Percentiles rank a stretch among this genome's conserved stretches.
Evolutionary conservation across 1,140 invertebrate species (phyloP).

Genomic region (Cydia fagiglandana): DNA sequence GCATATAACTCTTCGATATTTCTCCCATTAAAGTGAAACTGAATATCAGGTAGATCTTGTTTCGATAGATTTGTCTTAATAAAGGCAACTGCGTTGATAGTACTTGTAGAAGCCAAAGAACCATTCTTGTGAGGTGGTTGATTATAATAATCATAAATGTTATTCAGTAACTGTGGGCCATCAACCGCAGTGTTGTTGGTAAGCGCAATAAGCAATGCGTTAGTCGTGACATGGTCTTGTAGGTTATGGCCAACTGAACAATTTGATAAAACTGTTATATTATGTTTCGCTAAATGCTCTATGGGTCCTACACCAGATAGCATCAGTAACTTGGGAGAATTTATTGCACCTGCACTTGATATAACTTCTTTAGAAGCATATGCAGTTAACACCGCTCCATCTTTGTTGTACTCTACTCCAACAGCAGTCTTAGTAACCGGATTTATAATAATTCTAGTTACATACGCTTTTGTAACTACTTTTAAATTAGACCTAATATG

Average conservation of each 20-base stretch:
- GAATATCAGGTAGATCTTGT: slow-evolving; percentile 82
- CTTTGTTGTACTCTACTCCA: slow-evolving; percentile 83
- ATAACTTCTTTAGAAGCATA: slow-evolving; percentile 86
- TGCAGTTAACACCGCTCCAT: slow-evolving; percentile 79
- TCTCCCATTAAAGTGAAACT: slow-evolving; percentile 81
- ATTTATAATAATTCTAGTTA: slow-evolving; percentile 87
- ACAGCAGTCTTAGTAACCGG: slow-evolving; percentile 82
- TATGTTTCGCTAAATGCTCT: slow-evolving; percentile 79
- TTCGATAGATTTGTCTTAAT: slow-evolving; percentile 77
- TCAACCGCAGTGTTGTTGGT: slow-evolving; percentile 75
- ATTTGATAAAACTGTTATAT: slow-evolving; percentile 82
- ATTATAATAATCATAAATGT: slow-evolving; percentile 77
- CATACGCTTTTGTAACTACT: slow-evolving; percentile 84
- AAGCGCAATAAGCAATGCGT: slow-evolving; percentile 78
- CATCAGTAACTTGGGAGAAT: slow-evolving; percentile 88
- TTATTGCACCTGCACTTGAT: slow-evolving; percentile 84
- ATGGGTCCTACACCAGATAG: slow-evolving; percentile 87
- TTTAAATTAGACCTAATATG: slow-evolving; percentile 85
- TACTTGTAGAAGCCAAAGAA: slow-evolving; percentile 76
- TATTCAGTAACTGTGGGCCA: slow-evolving; percentile 68
- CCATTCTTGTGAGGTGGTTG: slow-evolving; percentile 68
- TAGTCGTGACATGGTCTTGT: slow-evolving; percentile 86
- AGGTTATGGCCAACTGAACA: slow-evolving; percentile 88
- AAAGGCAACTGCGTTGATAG: slow-evolving; percentile 77
- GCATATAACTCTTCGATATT: slow-evolving; percentile 74